Percentiles rank a stretch among this genome's conserved stretches.
Conservation (phyloP, 2,888 invertebrate genomes). For the Emesis furor region DNA sequence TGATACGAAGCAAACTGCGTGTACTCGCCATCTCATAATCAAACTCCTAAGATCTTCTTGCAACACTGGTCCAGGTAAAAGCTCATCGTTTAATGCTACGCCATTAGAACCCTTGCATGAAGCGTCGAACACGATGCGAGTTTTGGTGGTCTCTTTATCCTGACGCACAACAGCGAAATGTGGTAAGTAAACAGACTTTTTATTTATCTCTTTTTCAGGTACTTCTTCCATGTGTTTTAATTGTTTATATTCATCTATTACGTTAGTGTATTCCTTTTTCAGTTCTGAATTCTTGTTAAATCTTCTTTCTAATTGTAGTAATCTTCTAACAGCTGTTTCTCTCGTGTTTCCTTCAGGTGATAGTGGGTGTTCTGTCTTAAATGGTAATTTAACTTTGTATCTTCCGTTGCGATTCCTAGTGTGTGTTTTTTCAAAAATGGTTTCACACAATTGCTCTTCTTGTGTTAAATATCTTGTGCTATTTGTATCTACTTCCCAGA, state of each 20-base stretch:
- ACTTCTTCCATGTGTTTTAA: constrained; percentile 62
- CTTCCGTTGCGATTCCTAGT: constrained; percentile 53
- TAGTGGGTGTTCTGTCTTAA: constrained; percentile 38
- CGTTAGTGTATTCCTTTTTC: constrained; percentile 58
- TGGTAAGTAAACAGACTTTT: constrained; percentile 60
- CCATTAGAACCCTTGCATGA: constrained; percentile 53
- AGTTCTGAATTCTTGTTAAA: constrained; percentile 40
- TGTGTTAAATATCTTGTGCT: background rate
- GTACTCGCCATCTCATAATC: constrained; percentile 69
- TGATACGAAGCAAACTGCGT: constrained; percentile 66
- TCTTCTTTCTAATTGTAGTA: constrained; percentile 56
- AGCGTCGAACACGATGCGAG: constrained; percentile 71
- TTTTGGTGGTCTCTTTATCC: constrained; percentile 68
- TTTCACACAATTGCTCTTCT: background rate
- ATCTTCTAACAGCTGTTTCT: constrained; percentile 60
- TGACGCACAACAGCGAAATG: constrained; percentile 71
- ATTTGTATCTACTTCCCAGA: background rate
- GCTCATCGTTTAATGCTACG: constrained; percentile 67
- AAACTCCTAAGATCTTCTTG: constrained; percentile 71
- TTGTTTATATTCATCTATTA: constrained; percentile 56
- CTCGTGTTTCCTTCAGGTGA: constrained; percentile 54
- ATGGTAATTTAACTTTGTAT: constrained; percentile 62
- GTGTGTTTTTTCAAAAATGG: background rate
- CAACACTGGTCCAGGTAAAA: constrained; percentile 66
- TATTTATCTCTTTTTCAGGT: constrained; percentile 20